phyloP scores from a whole-genome alignment of 1,140 invertebrate genomes.

The Drosophila tropicalis region DNA sequence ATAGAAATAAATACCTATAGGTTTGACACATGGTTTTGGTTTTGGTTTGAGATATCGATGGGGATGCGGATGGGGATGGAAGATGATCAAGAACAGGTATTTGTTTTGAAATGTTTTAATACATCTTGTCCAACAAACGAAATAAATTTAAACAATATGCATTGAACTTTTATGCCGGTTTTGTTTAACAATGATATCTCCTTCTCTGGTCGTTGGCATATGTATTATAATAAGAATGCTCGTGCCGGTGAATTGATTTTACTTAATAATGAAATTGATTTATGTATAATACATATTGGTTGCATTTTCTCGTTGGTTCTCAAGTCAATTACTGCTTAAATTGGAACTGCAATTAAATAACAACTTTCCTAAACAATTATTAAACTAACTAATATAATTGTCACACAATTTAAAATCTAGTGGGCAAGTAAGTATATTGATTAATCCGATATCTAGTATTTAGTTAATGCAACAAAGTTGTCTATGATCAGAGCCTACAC shows the following conservation, averaged over 20 bases:
- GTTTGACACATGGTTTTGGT: too few species aligned
- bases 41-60: too few species aligned
- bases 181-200: background rate
- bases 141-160: background rate
- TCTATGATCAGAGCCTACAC: slow-evolving; percentile 5
- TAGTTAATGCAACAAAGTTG: slow-evolving; percentile 7
- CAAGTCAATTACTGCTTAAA: background rate
- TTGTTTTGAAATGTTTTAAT: background rate
- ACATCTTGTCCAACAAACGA: background rate
- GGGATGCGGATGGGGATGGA: background rate
- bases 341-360: background rate
- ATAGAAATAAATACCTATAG: background rate
- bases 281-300: background rate
- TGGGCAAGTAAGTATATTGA: background rate
- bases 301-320: background rate
- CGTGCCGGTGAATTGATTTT: background rate
- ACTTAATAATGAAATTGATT: background rate
- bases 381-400: slow-evolving; percentile 13
- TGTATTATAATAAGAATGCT: background rate
- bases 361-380: slow-evolving; percentile 6
- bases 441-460: background rate
- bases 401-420: background rate
- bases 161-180: background rate
- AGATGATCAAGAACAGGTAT: background rate
- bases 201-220: background rate